Evolutionary conservation across 1,140 invertebrate species (phyloP).

Genomic region (Mycetomoellerius zeteki): DNA sequence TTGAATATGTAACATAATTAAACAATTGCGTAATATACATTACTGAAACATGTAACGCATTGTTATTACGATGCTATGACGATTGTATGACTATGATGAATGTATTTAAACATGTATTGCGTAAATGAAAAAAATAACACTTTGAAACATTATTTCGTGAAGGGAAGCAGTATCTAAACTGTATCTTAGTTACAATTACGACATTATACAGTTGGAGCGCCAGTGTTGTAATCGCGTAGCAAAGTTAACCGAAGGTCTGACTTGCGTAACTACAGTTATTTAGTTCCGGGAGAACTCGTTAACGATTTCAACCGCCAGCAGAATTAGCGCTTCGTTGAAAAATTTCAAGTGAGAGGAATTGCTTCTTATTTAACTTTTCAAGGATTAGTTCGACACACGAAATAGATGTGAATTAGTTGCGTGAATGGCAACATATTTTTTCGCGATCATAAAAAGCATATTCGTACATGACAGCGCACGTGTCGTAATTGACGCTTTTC

Average conservation of each 20-base stretch:
- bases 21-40: neutral
- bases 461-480: neutral
- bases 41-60: neutral
- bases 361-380: conserved; percentile 8
- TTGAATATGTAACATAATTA: neutral
- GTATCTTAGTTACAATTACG: conserved; percentile 41
- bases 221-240: conserved; percentile 33
- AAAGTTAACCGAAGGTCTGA: conserved; percentile 36
- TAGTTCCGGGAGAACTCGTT: conserved; percentile 40
- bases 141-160: conserved; percentile 2
- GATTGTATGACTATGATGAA: neutral
- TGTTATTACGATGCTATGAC: too few relatives aligned
- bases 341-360: conserved; percentile 15
- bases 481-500: conserved; percentile 43
- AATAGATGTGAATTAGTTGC: neutral
- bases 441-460: neutral
- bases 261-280: conserved; percentile 48
- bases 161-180: conserved; percentile 22
- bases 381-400: conserved; percentile 25
- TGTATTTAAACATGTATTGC: neutral
- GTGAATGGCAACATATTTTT: conserved; percentile 33
- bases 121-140: neutral
- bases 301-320: conserved; percentile 31
- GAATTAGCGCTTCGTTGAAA: conserved; percentile 32
- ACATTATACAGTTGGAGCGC: conserved; percentile 16